Evolutionary conservation across 2,888 invertebrate species (phyloP).

Genomic region (Syrphus vitripennis): DNA sequence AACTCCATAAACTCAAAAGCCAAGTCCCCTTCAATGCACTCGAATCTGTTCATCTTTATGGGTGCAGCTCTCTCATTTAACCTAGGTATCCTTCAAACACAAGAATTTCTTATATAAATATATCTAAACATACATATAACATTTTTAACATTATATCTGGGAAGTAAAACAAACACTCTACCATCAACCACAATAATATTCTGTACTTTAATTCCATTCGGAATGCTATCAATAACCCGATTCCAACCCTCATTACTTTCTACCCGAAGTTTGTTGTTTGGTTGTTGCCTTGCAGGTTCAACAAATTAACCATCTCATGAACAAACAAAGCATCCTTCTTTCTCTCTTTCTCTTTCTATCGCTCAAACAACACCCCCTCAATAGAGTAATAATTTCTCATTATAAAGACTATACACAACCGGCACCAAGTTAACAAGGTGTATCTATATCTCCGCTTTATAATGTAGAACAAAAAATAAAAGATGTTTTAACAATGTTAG

Average conservation of each 20-base stretch:
- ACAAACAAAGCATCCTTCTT: background rate
- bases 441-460: background rate
- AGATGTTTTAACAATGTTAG: background rate
- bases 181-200: slow-evolving; percentile 2
- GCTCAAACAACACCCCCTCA: background rate
- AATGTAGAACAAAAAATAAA: no score
- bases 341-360: background rate
- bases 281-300: background rate
- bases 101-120: no score
- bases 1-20: no score
- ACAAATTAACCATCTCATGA: slow-evolving; percentile 20
- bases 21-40: no score
- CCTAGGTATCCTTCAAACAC: no score
- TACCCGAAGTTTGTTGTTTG: background rate
- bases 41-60: no score
- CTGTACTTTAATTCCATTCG: slow-evolving; percentile 8
- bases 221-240: slow-evolving; percentile 56
- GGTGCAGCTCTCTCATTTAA: no score
- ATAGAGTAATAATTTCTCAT: slow-evolving; percentile 49
- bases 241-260: slow-evolving; percentile 41
- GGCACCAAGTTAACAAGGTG: background rate
- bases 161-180: background rate
- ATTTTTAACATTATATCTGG: background rate
- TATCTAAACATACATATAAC: no score
- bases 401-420: slow-evolving; percentile 42